These are phyloP conservation scores for Neodiprion fabricii DNA, from an alignment of 1,140 invertebrate genomes.

Conservation along the genomic window DNA sequence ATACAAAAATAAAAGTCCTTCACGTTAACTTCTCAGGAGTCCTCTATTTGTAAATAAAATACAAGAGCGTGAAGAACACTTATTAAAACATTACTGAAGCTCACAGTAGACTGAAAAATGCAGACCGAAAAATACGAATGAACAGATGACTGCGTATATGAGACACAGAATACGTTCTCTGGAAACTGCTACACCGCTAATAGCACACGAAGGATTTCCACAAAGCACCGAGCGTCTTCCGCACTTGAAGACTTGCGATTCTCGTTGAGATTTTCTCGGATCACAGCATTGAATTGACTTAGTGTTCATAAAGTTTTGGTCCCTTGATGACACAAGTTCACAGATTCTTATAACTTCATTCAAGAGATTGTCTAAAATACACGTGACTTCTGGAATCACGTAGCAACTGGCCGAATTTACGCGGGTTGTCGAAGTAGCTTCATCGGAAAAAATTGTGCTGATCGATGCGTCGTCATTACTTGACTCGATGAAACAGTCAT, in stretches of 20 bases:
- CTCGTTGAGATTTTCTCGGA: background rate
- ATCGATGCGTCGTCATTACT: background rate
- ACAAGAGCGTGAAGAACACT: background rate
- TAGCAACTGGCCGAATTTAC: background rate
- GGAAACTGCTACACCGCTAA: conserved; percentile 16
- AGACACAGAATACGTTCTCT: conserved; percentile 33
- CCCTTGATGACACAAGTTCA: background rate
- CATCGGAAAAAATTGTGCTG: background rate
- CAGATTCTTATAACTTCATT: background rate
- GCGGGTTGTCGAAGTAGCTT: background rate
- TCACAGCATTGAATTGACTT: background rate
- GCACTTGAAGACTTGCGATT: background rate
- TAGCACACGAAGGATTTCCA: background rate
- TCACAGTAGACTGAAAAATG: conserved; percentile 38
- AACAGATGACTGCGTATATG: conserved; percentile 38
- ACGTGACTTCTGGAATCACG: conserved; percentile 5
- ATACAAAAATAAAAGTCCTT: too few relatives aligned
- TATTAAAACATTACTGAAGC: background rate
- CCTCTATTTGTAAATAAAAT: too few relatives aligned
- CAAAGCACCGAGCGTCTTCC: background rate
- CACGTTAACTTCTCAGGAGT: too few relatives aligned
- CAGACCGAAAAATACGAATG: conserved; percentile 42
- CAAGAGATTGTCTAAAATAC: conserved; percentile 1
- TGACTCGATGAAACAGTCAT: background rate
- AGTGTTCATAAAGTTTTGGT: too few relatives aligned